Evolutionary conservation across 2,888 invertebrate genomes (phyloP), one percentile per base, ranked within the genome.

Genomic region (Glaucopsyche alexis): DNA sequence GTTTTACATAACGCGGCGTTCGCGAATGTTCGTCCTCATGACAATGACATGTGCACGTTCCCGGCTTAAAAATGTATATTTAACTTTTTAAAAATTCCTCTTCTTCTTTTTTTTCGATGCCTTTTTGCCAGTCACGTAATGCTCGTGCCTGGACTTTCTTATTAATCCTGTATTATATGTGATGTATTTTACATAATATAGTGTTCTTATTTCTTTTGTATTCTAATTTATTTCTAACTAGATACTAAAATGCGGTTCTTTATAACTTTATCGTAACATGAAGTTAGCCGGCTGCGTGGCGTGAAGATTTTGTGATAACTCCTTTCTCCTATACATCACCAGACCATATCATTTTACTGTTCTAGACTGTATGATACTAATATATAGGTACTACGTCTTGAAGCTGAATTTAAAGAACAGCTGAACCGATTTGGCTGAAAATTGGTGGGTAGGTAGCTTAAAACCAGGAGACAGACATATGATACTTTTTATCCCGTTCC

Each of bases 1-100:
- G 69, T 49, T 69, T 69, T 69, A 14, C 69, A 69, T 69, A 49
- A 69, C 47, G 29, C 69, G 19, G 13, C 13, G 19, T 47, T 29
- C 19, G 49, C 69, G 29, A 69, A 47, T 29, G 29, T 29, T 29
- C 29, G 16, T 11, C 55, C 9, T n/a, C 40, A 40, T 66, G 40
- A 42, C n/a, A 42, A 66, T 66, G 66, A 66, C 66, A 42, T 40
- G 66, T 66, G 69, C 49, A 16, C 69, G 49, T 11, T 14, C 11
- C 45, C n/a, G 66, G 40, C n/a, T 65, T 55, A 55, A 55, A 55
- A 60, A 60, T 60, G 29, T 38, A 38, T 60, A 38, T 60, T 60
- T 60, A 60, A 38, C 2, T 60, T 60, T 60, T 60, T 38, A 29
- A 29, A 14, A 11, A 60, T 60, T 60, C 29, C 29, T 29, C 60